Evolutionary conservation across 2,797 vertebrate species (phyloP).

Genomic region (Nyctalus aviator): DNA sequence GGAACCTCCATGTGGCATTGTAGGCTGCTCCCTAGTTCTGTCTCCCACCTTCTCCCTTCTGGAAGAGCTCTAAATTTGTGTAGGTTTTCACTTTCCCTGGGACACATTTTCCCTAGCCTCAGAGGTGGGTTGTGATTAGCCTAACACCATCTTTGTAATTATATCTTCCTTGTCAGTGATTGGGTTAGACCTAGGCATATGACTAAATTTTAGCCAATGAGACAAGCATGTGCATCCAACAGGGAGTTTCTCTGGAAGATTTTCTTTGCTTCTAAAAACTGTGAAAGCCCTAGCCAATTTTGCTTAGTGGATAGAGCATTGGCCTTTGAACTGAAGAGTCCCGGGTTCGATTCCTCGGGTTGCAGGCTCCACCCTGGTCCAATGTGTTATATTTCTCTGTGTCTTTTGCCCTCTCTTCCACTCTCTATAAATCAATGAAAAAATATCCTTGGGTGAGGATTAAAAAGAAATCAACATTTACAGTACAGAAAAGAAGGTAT

Average conservation of each 20-base stretch:
- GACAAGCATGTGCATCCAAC: not conserved
- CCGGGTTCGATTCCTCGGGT: too few species aligned
- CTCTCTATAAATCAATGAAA: too few species aligned
- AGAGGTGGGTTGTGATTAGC: not conserved
- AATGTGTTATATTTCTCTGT: too few species aligned
- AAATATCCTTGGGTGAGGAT: too few species aligned
- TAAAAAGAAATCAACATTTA: not conserved
- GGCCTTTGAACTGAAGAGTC: too few species aligned
- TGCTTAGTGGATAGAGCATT: not conserved
- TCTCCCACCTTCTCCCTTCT: not conserved
- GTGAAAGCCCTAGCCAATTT: not conserved
- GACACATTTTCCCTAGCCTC: not conserved
- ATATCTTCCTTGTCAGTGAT: not conserved
- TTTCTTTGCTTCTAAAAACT: not conserved
- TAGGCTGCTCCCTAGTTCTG: not conserved
- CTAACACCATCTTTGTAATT: not conserved
- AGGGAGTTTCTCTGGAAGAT: constrained; percentile 7
- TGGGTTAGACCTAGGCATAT: not conserved
- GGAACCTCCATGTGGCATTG: not conserved
- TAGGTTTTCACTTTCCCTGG: not conserved
- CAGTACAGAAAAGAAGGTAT: not conserved
- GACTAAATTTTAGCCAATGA: not conserved
- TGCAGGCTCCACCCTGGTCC: too few species aligned
- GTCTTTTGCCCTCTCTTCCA: too few species aligned
- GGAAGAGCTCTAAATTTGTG: not conserved